Base-by-base conservation (phyloP, 2,888 invertebrate species). In the Phaedon cochleariae region DNA sequence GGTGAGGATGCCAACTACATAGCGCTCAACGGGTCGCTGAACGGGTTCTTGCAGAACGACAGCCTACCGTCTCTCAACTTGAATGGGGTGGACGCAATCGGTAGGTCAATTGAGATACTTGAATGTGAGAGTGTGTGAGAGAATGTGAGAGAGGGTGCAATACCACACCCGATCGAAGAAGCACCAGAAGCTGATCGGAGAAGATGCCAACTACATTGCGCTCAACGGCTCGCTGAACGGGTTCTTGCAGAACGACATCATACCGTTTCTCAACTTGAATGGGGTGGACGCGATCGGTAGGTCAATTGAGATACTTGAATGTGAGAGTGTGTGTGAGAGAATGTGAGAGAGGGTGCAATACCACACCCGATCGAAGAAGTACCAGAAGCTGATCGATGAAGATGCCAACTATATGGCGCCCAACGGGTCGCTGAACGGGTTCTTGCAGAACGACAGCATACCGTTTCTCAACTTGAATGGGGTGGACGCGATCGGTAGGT, bases 1-100 rank as follows among this genome's bases (percentile, higher is more conserved):
- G 88, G 89, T 61, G 91, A 93, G 81, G 89, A 90, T 74, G 87
- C 87, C 71, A 92, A 93, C 82, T 94, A 91, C 82, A 85, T 92
- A 41, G 89, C 91, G 7, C 84, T 94, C 59, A 93, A 94, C 80
- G 87, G 88, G 20, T 86, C 93, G 66, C 57, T 71, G 22, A 73
- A 71, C 51, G 92, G 93, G 65, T 77, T 77, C 67, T 85, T 87
- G 20, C 90, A 91, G 59, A 87, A 90, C 0, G 90, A 89, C 81
- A 89, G 92, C 18, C 86, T 89, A 74, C 87, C 89, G 49, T 92
- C 92, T 84, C 85, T 92, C 18, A 88, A 89, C 75, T 80, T 86
- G 64, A 86, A 89, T 83, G 80, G 84, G 79, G 76, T 87, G 67
- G 85, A 85, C 63, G 74, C 77, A 20, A 77, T 80, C 73, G 79